A percentile compares a stretch with the other conserved stretches of the same genome.
Conservation (phyloP, 2,113 vertebrate species). For the Alces alces region DNA sequence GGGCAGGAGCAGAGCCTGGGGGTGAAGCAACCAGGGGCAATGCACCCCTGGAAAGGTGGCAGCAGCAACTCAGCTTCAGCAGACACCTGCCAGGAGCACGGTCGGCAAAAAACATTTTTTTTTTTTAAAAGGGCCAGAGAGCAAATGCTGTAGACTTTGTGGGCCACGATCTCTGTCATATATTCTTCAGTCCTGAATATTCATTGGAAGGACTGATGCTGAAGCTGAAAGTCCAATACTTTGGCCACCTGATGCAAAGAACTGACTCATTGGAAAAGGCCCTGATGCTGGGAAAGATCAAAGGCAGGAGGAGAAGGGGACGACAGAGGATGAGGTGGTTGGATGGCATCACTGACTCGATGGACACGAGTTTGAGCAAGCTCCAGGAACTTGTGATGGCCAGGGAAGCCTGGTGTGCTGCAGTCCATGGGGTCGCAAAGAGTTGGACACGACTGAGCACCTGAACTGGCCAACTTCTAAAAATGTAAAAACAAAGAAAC, state of each 20-base stretch:
- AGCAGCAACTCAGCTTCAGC: background rate
- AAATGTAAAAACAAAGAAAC: background rate
- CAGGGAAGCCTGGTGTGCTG: background rate
- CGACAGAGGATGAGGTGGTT: background rate
- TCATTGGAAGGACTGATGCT: background rate
- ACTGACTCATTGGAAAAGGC: background rate
- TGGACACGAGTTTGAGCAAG: background rate
- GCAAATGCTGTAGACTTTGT: background rate
- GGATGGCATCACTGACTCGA: background rate
- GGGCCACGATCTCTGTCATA: background rate
- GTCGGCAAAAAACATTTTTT: accelerated
- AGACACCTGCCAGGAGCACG: background rate
- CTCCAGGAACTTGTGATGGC: background rate
- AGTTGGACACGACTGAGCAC: background rate
- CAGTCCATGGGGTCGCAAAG: background rate
- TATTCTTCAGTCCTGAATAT: background rate
- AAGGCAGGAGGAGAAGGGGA: background rate
- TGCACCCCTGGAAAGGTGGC: accelerated
- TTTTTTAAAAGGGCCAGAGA: background rate
- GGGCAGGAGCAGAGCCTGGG: background rate
- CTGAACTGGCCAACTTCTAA: background rate
- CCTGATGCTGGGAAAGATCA: background rate
- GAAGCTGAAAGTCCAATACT: background rate
- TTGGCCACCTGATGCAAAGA: background rate
- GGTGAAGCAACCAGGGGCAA: background rate